These are phyloP conservation scores for Teleogryllus oceanicus DNA, from an alignment of 2,888 invertebrate genomes.

Conservation along the genomic window DNA sequence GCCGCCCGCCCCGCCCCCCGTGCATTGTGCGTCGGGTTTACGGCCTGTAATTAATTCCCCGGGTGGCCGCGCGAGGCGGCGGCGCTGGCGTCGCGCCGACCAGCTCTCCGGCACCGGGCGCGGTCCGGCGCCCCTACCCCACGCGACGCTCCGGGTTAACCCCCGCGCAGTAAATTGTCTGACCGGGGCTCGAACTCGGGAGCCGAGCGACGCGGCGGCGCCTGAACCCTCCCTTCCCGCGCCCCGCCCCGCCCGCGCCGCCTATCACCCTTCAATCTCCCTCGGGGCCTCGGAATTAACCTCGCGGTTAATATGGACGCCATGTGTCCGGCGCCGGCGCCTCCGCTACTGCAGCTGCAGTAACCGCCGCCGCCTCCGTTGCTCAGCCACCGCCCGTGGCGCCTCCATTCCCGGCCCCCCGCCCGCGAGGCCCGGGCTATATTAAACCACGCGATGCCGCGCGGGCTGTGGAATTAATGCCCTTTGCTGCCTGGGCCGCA, in stretches of 20 bases:
- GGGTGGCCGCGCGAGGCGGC: not conserved
- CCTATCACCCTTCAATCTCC: conserved; percentile 2
- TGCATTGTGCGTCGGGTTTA: not conserved
- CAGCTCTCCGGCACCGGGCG: not conserved
- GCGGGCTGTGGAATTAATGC: not conserved
- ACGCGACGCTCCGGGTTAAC: not conserved
- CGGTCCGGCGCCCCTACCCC: not conserved
- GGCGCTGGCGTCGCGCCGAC: not conserved
- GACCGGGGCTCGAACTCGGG: conserved; percentile 2
- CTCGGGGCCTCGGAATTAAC: conserved; percentile 1
- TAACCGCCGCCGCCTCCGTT: not conserved
- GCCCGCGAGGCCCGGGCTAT: not conserved
- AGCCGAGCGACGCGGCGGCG: not conserved
- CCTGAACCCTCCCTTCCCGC: not conserved
- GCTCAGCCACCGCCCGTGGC: not conserved
- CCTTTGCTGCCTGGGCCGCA: not conserved
- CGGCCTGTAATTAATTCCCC: not conserved
- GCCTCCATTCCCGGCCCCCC: not conserved
- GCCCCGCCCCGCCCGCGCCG: not conserved
- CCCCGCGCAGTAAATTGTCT: conserved; percentile 18
- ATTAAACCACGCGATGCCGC: not conserved
- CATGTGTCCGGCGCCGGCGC: not conserved
- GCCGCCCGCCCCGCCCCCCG: not conserved
- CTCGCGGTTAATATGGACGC: conserved; percentile 18
- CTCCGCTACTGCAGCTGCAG: not conserved